phyloP scores from a whole-genome alignment of 2,888 invertebrate genomes.

The Tachina fera region DNA sequence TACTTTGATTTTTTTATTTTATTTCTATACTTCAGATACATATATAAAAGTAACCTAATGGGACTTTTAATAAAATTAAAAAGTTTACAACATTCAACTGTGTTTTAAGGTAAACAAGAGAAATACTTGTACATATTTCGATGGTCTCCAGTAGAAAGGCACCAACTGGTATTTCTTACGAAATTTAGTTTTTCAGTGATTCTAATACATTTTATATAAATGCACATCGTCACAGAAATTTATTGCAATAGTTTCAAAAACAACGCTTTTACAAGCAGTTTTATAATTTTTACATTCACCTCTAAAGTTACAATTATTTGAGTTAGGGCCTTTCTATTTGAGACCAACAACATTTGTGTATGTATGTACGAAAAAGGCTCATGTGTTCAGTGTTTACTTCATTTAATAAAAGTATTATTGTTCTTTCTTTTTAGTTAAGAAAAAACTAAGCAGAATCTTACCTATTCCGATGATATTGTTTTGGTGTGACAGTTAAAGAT shows the following conservation, averaged over 20 bases:
- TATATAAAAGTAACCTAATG: constrained; percentile 39
- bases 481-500: no score
- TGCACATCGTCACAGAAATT: no score
- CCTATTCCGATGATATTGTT: no score
- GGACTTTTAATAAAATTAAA: constrained; percentile 61
- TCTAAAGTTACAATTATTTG: no score
- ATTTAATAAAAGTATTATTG: not conserved
- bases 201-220: no score
- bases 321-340: no score
- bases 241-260: no score
- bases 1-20: constrained; percentile 3
- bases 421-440: not conserved
- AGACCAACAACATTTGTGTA: no score
- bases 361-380: no score
- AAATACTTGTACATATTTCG: not conserved
- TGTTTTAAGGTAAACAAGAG: not conserved
- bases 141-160: not conserved
- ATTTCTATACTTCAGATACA: not conserved
- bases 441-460: no score
- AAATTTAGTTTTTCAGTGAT: no score
- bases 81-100: constrained; percentile 1
- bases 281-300: not conserved
- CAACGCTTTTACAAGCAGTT: no score
- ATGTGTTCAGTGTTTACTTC: not conserved
- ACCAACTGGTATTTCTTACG: not conserved